Base-by-base conservation (phyloP, 35 echinoderm and acorn worm genomes). In the Apostichopus japonicus region DNA sequence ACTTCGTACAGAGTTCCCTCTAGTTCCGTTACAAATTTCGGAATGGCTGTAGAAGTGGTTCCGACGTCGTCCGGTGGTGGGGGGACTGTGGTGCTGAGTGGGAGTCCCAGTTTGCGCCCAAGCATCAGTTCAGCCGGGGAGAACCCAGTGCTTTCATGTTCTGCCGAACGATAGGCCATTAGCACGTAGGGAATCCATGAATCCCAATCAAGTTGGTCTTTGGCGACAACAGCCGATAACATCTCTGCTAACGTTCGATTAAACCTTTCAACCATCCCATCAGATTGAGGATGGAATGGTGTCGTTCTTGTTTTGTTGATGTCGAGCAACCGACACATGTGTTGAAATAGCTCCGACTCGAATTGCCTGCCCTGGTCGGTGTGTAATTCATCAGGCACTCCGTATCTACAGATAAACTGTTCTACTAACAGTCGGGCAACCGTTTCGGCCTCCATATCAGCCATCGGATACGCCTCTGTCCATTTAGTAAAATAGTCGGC, bases 401-500 rank as follows among this genome's bases (percentile, higher is more conserved):
- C 65, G 8, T 10, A 63, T 10, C 22, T 90, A 62, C 59, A 90
- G 7, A 90, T 76, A 72, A 90, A 90, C 62, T 90, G 62, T 56
- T 76, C 11, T 21, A 90, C 63, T 59, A 59, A 59, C 1, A 33
- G 27, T 33, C 52, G 88, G 13, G 84, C 78, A 15, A 95, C 65
- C 17, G 86, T 95, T 58, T 62, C 77, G 0, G 94, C 94, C 33
- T 88, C 84, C 77, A 90, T 92, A 70, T 95, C 65, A 54, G 91
- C 83, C 23, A 93, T 79, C 7, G 59, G 51, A 59, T 79, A 90
- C 5, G 94, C 94, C 25, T 93, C 94, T 15, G 77, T 93, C 86
- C 92, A 93, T 52, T 95, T 93, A 17, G 86, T 93, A 55, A 95
- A 95, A 86, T 91, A 91, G 78, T 93, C 92, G 1, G 80, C 67